Percentiles rank a stretch among this genome's conserved stretches.
These are phyloP conservation scores for Mus spretus DNA, from an alignment of 2,797 vertebrate genomes.

Conservation along the genomic window DNA sequence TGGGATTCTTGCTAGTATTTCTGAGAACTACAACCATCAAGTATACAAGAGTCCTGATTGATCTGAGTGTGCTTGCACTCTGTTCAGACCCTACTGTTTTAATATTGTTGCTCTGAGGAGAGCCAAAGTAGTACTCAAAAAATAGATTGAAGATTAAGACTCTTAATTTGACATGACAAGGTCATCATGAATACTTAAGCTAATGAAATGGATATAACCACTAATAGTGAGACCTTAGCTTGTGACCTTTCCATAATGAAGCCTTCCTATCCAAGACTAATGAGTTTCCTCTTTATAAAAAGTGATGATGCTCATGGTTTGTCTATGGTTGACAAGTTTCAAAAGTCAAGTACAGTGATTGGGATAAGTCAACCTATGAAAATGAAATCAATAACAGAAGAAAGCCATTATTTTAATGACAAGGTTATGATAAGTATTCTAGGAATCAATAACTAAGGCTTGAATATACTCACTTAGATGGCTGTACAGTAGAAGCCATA, in stretches of 20 bases:
- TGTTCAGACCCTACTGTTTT: background rate
- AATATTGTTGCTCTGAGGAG: background rate
- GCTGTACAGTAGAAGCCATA: background rate
- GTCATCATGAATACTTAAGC: background rate
- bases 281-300: background rate
- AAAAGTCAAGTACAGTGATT: background rate
- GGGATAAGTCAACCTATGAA: background rate
- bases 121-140: background rate
- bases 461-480: background rate
- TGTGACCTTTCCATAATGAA: background rate
- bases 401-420: background rate
- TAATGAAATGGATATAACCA: background rate
- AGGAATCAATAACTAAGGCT: background rate
- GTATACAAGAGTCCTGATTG: background rate
- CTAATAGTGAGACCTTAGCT: background rate
- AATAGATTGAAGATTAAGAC: background rate
- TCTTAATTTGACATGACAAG: background rate
- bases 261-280: background rate
- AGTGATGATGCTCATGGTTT: background rate
- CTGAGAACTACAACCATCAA: background rate
- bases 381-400: background rate
- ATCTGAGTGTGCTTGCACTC: background rate
- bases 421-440: background rate
- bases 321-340: background rate
- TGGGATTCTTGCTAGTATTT: background rate